These are phyloP conservation scores for Cynaeus angustus DNA, from an alignment of 2,888 invertebrate species.

Conservation along the genomic window DNA sequence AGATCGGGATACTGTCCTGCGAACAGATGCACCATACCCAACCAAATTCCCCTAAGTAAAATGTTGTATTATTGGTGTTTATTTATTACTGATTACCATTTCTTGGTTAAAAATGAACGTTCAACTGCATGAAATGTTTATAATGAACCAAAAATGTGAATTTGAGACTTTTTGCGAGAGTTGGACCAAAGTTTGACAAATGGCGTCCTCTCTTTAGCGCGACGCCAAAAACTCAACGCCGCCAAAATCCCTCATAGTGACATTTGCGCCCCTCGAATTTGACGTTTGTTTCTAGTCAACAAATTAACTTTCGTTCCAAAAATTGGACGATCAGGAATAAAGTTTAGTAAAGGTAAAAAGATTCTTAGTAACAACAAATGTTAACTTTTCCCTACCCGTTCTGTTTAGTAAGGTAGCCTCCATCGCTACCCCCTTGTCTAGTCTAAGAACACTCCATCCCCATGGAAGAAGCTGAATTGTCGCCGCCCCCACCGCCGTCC, in stretches of 20 bases:
- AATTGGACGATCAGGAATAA: constrained; percentile 6
- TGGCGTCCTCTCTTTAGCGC: not conserved
- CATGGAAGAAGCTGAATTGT: constrained; percentile 67
- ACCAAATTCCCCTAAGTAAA: no score
- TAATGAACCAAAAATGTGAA: no score
- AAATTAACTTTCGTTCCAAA: constrained; percentile 6
- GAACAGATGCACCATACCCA: not conserved
- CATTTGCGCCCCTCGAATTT: constrained; percentile 9
- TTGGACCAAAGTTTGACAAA: not conserved
- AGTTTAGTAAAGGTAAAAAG: constrained; percentile 34
- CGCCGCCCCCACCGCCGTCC: constrained; percentile 66
- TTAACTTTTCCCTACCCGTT: constrained; percentile 22
- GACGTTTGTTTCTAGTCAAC: constrained; percentile 27
- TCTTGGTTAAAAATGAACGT: no score
- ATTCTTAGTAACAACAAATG: constrained; percentile 10
- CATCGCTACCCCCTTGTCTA: constrained; percentile 23
- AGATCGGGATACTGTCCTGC: not conserved
- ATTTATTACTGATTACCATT: no score
- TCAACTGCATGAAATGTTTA: no score
- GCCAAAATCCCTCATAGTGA: constrained; percentile 16
- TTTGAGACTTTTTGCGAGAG: no score
- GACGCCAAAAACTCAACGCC: not conserved
- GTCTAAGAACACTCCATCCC: constrained; percentile 9
- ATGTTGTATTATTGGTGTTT: no score
- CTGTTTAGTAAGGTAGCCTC: constrained; percentile 15